phyloP scores from a whole-genome alignment of 2,797 vertebrate genomes.

The Acropternis orthonyx region DNA sequence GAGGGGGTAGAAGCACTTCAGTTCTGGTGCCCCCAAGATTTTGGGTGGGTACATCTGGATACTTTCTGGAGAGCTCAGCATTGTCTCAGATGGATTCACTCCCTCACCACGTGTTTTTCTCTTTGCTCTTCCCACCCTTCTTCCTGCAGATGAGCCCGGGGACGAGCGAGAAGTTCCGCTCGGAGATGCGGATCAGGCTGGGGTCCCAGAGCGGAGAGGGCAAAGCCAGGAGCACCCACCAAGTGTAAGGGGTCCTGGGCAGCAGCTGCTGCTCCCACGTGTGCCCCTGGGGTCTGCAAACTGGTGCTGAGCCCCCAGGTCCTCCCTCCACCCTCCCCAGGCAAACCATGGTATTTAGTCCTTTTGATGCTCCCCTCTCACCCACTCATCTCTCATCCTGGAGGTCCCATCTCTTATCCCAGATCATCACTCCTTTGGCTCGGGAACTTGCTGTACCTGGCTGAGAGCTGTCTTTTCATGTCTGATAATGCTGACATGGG shows the following conservation, averaged over 20 bases:
- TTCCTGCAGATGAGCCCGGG: neutral
- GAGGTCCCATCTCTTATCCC: neutral
- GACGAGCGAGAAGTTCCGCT: neutral
- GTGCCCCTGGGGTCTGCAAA: neutral
- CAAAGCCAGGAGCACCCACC: neutral
- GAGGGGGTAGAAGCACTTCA: neutral
- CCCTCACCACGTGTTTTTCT: accelerated
- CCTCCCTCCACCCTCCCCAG: neutral
- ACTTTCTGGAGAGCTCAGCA: neutral
- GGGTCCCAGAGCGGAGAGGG: neutral
- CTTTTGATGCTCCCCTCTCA: neutral
- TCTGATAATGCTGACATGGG: neutral
- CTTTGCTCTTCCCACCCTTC: neutral
- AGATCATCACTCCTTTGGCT: neutral
- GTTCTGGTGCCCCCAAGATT: neutral
- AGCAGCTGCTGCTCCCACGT: neutral
- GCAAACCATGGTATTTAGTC: neutral
- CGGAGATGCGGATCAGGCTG: neutral
- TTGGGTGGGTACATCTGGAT: accelerated
- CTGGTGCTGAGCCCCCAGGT: neutral
- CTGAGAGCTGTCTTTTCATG: neutral
- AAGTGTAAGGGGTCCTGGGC: constrained; percentile 46
- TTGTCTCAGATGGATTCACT: accelerated
- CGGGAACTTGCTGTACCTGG: neutral
- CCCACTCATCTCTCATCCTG: neutral